Base-by-base conservation (phyloP, 2,797 vertebrate genomes). In the Fistularia commersonii region DNA sequence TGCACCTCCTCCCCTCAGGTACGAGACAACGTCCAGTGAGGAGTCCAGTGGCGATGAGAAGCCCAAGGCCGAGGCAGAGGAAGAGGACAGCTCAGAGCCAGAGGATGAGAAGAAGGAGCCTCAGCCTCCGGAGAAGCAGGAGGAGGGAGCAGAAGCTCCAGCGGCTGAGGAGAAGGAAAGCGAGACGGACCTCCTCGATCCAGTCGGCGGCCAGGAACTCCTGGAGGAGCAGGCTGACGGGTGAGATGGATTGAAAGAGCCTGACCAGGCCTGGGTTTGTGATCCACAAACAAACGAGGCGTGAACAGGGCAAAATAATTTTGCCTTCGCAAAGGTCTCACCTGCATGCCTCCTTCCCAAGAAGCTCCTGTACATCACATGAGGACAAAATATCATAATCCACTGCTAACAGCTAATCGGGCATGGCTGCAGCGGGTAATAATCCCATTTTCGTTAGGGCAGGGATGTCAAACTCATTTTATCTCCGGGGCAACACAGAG, bases 1-100 rank as follows among this genome's bases (percentile, higher is more conserved):
- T n/a, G n/a, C n/a, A n/a, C n/a, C n/a, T n/a, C n/a, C n/a, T n/a
- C n/a, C 43, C 36, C 71, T 37, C 61, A 99, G 97, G 62, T 99
- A 99, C 14, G 96, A 99, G 87, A 93, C 91, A 0, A 98, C 96
- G 0, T 99, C 97, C 44, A 99, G 97, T 0, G 97, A 99, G 81
- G 96, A 99, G 80, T 94, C 95, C 39, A 96, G 93, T 7, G 89
- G 90, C 0, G 95, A 97, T 48, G 95, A 96, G 62, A 93, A 88
- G 80, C 40, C 69, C 0, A 86, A 76, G 58, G 89, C 90, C 60
- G 87, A 87, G 3, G 64, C 69, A 1, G 82, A 1, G 7, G 56
- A 52, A 54, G 68, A 42, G 0, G 87, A 90, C 35, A 86, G 88
- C 11, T 85, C 62, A 1, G 91, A 92, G 60, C 71, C 75, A 6